Evolutionary conservation across 2,797 vertebrate species (phyloP), one percentile per base, ranked within the genome.

Genomic region (Micrastur ruficollis): DNA sequence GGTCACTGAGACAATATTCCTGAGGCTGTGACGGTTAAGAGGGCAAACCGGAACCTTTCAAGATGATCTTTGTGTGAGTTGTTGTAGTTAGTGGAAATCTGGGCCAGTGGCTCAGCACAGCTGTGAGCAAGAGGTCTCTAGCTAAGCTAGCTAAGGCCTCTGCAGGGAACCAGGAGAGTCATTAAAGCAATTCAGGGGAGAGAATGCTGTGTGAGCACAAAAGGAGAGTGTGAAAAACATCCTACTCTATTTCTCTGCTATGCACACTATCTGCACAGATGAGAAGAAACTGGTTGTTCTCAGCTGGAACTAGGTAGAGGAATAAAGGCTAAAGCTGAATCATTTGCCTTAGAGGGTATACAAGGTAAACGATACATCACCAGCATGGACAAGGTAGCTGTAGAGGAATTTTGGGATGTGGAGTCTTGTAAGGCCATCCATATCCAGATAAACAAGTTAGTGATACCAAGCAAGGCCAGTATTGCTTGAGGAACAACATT

Each of bases 331-430:
- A 42, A 87, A 52, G 27, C 2, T 0, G 1, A 58, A 67, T 31
- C 5, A 34, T 52, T 84, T 76, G 11, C 27, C 55, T 72, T 38
- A 27, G 29, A 81, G 19, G 10, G 2, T 52, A 44, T 34, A 14
- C 13, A 89, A 74, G 27, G 21, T 46, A 55, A 80, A 80, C 0
- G 0, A 15, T 16, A 40, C 0, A 1, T 68, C 32, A 49, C 5
- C 46, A 88, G 14, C 22, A 67, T 6, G 21, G 21, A 67, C 25
- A 55, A 42, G 34, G 32, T 63, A 72, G 8, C 7, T 62, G 13
- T 34, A 38, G 16, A 9, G 31, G 6, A 78, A 59, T 81, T 88
- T 49, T 29, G 19, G 29, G 5, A 3, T 44, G 8, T 53, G 14
- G 10, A 90, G 44, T 34, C 32, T 68, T 63, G 10, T 38, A 72